These are phyloP conservation scores for Prunella himalayana DNA, from an alignment of 2,113 vertebrate genomes.

Conservation along the genomic window DNA sequence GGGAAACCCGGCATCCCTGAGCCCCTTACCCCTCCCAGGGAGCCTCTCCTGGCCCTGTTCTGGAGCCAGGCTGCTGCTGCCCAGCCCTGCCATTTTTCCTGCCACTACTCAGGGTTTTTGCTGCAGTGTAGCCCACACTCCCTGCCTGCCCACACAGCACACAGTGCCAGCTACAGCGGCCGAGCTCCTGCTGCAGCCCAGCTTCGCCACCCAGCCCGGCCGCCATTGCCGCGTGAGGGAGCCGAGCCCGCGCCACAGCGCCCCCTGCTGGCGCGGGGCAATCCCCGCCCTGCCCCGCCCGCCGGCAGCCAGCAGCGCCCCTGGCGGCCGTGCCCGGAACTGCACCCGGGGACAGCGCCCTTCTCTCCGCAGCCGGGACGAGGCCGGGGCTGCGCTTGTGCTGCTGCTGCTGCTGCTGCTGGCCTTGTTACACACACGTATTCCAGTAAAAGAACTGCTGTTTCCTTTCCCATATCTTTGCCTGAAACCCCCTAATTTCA, in stretches of 20 bases:
- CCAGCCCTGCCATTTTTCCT: not conserved
- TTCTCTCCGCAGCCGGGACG: not conserved
- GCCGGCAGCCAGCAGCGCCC: not conserved
- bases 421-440: accelerated
- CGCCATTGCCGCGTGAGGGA: not conserved
- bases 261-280: not conserved
- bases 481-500: not conserved
- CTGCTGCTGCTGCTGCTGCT: not conserved
- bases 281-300: not conserved
- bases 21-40: not conserved
- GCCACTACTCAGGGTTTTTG: not conserved
- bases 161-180: not conserved
- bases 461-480: accelerated
- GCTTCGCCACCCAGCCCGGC: not conserved
- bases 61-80: not conserved
- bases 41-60: not conserved
- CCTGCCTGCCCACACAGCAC: not conserved
- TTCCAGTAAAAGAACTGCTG: accelerated
- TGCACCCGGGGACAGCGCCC: not conserved
- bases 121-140: not conserved
- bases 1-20: not conserved
- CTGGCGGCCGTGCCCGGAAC: not conserved
- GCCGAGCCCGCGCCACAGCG: not conserved
- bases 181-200: not conserved
- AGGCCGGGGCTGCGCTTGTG: not conserved